phyloP scores from a whole-genome alignment of 2,888 invertebrate genomes.

The Tetrapedia diversipes region DNA sequence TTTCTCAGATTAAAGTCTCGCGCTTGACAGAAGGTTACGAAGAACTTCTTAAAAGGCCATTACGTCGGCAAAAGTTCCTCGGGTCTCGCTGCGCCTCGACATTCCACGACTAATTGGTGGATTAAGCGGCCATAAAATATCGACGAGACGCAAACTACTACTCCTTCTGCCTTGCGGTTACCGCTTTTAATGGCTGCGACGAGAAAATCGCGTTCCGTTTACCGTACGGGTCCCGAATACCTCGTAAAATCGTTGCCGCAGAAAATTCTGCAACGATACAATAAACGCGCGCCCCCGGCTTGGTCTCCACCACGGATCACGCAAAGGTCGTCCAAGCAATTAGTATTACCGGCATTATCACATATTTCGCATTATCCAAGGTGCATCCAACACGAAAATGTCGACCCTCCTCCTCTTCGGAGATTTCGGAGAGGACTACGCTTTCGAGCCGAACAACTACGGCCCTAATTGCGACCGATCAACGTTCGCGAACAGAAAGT shows the following conservation, averaged over 20 bases:
- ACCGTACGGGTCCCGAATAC: constrained; percentile 38
- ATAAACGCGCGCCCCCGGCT: constrained; percentile 32
- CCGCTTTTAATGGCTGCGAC: constrained; percentile 27
- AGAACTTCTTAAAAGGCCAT: constrained; percentile 1
- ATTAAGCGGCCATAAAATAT: constrained; percentile 27
- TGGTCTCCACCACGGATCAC: constrained; percentile 68
- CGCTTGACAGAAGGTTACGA: not conserved
- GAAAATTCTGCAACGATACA: constrained; percentile 56
- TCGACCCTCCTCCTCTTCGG: constrained; percentile 7
- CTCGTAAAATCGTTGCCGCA: constrained; percentile 57
- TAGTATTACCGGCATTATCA: constrained; percentile 67
- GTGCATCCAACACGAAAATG: constrained; percentile 53
- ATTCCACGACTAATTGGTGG: constrained; percentile 34
- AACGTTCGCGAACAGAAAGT: not conserved
- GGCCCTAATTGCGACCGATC: not conserved
- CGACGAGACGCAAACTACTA: constrained; percentile 3
- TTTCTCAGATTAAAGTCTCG: not conserved
- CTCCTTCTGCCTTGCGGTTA: constrained; percentile 31
- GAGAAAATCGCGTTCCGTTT: constrained; percentile 36
- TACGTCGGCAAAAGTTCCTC: constrained; percentile 6
- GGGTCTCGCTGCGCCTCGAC: constrained; percentile 25
- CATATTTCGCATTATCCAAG: constrained; percentile 61
- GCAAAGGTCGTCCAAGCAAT: constrained; percentile 78
- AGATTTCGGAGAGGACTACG: not conserved
- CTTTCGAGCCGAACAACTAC: not conserved